Percentiles rank a stretch among this genome's conserved stretches.
Evolutionary conservation across 2,888 invertebrate species (phyloP).

Genomic region (Stenoptilia bipunctidactyla): DNA sequence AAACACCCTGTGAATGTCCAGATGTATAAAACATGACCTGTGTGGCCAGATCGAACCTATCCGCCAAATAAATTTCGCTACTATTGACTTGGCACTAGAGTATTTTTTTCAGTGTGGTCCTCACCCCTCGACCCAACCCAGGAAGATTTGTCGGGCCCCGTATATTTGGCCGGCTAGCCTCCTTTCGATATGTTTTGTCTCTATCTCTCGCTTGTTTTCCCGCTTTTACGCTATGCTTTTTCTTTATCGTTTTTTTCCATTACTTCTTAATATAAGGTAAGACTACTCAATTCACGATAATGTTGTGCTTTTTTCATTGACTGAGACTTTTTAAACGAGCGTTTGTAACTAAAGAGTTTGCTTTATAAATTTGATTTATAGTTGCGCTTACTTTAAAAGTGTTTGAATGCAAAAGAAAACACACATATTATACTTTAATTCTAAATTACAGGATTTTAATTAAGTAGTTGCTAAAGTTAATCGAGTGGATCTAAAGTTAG

Average conservation of each 20-base stretch:
- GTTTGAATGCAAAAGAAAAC: too few relatives aligned
- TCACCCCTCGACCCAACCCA: constrained; percentile 73
- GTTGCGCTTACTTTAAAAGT: too few relatives aligned
- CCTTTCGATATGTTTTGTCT: constrained; percentile 67
- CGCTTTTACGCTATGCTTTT: constrained; percentile 53
- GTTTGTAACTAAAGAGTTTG: too few relatives aligned
- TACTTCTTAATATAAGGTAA: constrained; percentile 16
- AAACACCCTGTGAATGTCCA: constrained; percentile 8
- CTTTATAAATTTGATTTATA: too few relatives aligned
- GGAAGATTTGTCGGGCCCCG: constrained; percentile 47
- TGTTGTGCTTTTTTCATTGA: background rate
- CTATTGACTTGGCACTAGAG: constrained; percentile 68
- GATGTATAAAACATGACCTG: constrained; percentile 4
- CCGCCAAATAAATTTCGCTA: constrained; percentile 58
- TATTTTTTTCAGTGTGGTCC: constrained; percentile 71
- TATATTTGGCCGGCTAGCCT: constrained; percentile 68
- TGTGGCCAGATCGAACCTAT: constrained; percentile 29
- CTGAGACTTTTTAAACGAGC: too few relatives aligned
- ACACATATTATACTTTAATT: too few relatives aligned
- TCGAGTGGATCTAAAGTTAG: too few relatives aligned
- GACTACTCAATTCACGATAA: constrained; percentile 9
- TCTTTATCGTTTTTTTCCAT: constrained; percentile 11
- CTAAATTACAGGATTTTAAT: too few relatives aligned
- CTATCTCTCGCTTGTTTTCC: constrained; percentile 51
- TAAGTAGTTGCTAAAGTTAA: too few relatives aligned